Base-by-base conservation (phyloP, 2,888 invertebrate genomes). In the Beris chalybata region DNA sequence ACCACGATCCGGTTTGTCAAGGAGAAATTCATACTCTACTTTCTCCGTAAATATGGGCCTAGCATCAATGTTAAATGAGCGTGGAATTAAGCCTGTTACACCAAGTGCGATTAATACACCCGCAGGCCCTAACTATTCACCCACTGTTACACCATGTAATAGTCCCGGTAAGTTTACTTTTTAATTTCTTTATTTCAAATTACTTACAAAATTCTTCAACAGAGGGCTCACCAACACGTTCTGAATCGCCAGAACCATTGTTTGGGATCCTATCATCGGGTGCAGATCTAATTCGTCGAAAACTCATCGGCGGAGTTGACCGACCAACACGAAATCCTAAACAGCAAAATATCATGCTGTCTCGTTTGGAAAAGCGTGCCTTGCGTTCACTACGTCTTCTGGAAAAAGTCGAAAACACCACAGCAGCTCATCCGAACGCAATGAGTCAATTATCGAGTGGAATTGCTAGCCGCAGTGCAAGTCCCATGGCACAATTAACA, bases 131-230 rank as follows among this genome's bases (percentile, higher is more conserved):
- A 85, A 85, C 70, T 92, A 85, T 78, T 86, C 91, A 6, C 91
- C 93, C 4, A 93, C 93, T 0, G 92, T 92, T 6, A 94, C 94
- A 5, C 94, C 94, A 2, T 91, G 91, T 76, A 94, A 94, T 79
- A 92, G 92, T 76, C 93, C 93, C 1, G 87, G 89, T 73, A 80
- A 70, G 66, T 48, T 43, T 12, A 29, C 12, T 57, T 48, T 15
- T 38, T 38, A 48, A 48, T 43, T 32, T 22, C 12, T 29, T 15
- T 43, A 29, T 54, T 48, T 56, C 43, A 22, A 52, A 43, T 58
- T 22, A 22, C 38, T 31, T 2, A 15, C 48, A 22, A 45, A 45
- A 48, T 48, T 53, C 43, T 67, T 67, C 1, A 1, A 22, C 57
- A 63, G 78, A 78, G 55, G 82, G 82, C 12, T 88, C 89, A 0